Evolutionary conservation across 2,113 vertebrate species (phyloP).

Genomic region (Antechinus stuartii): DNA sequence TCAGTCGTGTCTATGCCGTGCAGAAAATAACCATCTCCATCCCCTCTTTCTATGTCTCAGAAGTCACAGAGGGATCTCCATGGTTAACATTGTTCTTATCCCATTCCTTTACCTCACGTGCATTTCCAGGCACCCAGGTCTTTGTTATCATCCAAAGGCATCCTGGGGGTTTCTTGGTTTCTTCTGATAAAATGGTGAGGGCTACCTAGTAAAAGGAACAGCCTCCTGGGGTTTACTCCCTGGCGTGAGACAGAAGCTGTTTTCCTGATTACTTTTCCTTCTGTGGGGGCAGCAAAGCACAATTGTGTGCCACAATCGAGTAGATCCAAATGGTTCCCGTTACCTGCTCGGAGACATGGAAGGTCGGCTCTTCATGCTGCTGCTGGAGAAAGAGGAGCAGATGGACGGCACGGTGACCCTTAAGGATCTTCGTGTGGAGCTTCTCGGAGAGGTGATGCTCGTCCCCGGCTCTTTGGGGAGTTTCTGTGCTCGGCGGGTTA

Average conservation of each 20-base stretch:
- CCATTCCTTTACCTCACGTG: not conserved
- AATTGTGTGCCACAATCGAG: constrained; percentile 97
- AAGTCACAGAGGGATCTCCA: not conserved
- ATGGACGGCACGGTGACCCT: constrained; percentile 96
- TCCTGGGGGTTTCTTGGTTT: not conserved
- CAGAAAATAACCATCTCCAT: not conserved
- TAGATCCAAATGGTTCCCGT: constrained; percentile 97
- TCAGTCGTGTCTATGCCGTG: not conserved
- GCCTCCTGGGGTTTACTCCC: not conserved
- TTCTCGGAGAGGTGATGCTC: constrained; percentile 93
- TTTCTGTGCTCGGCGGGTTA: not conserved
- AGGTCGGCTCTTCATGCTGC: constrained; percentile 97
- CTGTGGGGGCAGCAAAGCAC: constrained; percentile 93
- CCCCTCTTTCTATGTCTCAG: not conserved
- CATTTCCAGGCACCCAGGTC: not conserved
- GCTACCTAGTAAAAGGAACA: not conserved
- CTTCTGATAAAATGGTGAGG: not conserved
- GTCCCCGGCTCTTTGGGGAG: rapidly evolving
- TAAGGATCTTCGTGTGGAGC: constrained; percentile 96
- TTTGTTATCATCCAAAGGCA: not conserved
- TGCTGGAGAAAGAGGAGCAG: constrained; percentile 98
- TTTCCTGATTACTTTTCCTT: not conserved
- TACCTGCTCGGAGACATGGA: constrained; percentile 99
- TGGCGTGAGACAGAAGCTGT: not conserved
- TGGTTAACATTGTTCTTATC: not conserved